These are phyloP conservation scores for Pempheris klunzingeri DNA, from an alignment of 2,797 vertebrate genomes.

Conservation along the genomic window DNA sequence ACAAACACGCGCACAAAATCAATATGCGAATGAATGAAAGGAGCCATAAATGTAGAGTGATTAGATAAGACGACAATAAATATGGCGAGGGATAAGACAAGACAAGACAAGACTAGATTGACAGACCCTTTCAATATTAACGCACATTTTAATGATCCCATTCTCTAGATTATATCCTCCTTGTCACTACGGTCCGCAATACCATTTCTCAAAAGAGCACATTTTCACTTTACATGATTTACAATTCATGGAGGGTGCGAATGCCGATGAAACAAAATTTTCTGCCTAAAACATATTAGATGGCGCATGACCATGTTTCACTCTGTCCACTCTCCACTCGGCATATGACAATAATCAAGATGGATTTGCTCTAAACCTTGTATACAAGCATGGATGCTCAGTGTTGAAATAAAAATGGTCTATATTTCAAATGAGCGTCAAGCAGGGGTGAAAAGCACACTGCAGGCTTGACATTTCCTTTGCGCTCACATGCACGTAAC, in stretches of 20 bases:
- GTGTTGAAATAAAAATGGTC: conserved; percentile 65
- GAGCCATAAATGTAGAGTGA: conserved; percentile 53
- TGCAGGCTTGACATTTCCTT: conserved; percentile 43
- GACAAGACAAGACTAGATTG: conserved; percentile 42
- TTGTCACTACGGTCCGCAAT: conserved; percentile 30
- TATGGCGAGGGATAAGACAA: conserved; percentile 40
- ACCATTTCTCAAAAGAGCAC: conserved; percentile 47
- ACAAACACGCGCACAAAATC: conserved; percentile 33
- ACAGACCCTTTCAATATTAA: conserved; percentile 57
- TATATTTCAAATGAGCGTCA: conserved; percentile 61
- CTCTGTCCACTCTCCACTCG: conserved; percentile 52
- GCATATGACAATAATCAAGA: conserved; percentile 76
- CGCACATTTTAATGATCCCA: conserved; percentile 60
- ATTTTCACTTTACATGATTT: conserved; percentile 62
- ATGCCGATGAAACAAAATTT: conserved; percentile 45
- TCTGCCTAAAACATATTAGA: conserved; percentile 47
- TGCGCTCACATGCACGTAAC: conserved; percentile 37
- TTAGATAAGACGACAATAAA: conserved; percentile 57
- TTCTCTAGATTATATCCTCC: conserved; percentile 51
- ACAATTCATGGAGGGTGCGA: conserved; percentile 26
- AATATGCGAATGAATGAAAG: conserved; percentile 52
- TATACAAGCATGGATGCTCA: conserved; percentile 32
- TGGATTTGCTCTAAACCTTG: conserved; percentile 58
- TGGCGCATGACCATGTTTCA: conserved; percentile 64
- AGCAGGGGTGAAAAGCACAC: conserved; percentile 43